These are phyloP conservation scores for Pteronura brasiliensis DNA, from an alignment of 2,113 vertebrate species.

Conservation along the genomic window DNA sequence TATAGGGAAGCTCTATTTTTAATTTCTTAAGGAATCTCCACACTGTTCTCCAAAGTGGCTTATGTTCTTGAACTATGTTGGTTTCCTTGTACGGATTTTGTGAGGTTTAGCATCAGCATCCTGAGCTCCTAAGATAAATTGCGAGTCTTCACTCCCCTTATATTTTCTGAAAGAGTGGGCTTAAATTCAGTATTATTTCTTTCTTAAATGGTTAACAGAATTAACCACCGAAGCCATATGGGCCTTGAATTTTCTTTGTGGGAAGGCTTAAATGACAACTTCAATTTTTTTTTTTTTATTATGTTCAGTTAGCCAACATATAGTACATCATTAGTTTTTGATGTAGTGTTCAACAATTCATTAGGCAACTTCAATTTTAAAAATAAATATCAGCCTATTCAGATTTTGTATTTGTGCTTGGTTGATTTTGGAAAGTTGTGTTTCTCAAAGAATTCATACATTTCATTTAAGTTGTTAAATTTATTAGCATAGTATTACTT, in stretches of 20 bases:
- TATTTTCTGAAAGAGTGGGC: background rate
- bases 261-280: background rate
- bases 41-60: background rate
- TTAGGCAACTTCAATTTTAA: background rate
- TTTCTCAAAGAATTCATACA: background rate
- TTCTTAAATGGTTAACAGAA: background rate
- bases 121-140: background rate
- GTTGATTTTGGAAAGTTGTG: background rate
- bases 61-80: background rate
- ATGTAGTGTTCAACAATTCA: too few relatives aligned
- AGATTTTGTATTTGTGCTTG: conserved; percentile 10
- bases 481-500: background rate
- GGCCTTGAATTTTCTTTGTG: background rate
- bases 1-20: too few relatives aligned
- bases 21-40: too few relatives aligned
- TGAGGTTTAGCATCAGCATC: background rate
- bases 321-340: too few relatives aligned
- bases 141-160: background rate
- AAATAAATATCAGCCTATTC: background rate
- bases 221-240: background rate
- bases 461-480: background rate
- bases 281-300: background rate
- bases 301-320: too few relatives aligned
- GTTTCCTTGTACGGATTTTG: background rate
- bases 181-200: conserved; percentile 2